Conservation (phyloP, 2,113 vertebrate species). For the Notiomystis cincta region DNA sequence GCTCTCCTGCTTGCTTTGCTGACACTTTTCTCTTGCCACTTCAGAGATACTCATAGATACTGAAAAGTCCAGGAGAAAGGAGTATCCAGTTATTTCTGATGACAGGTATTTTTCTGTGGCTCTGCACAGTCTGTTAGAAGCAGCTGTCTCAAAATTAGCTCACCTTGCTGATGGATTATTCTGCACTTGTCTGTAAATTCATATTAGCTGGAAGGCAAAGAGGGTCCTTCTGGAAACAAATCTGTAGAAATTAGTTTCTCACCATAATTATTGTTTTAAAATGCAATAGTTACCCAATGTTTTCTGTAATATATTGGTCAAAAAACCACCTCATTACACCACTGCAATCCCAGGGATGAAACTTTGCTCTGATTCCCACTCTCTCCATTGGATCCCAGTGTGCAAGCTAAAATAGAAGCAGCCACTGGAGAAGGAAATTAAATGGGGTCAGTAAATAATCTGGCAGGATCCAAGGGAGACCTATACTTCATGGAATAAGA, state of each 20-base stretch:
- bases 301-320: background rate
- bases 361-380: slow-evolving; percentile 8
- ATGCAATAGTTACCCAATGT: background rate
- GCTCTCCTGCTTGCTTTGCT: background rate
- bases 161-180: background rate
- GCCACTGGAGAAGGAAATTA: background rate
- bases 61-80: background rate
- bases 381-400: background rate
- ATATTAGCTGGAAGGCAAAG: background rate
- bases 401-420: background rate
- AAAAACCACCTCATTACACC: background rate
- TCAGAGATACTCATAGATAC: background rate
- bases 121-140: background rate
- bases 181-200: background rate
- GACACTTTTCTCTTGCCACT: background rate
- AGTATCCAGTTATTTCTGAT: background rate
- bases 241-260: background rate
- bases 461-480: background rate
- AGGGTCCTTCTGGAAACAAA: background rate
- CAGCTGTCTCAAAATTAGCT: background rate
- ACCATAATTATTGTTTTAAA: background rate
- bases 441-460: background rate
- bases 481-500: background rate
- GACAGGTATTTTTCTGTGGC: background rate
- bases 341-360: background rate